Conservation (phyloP, 2,797 vertebrate species). For the Semotilus atromaculatus region DNA sequence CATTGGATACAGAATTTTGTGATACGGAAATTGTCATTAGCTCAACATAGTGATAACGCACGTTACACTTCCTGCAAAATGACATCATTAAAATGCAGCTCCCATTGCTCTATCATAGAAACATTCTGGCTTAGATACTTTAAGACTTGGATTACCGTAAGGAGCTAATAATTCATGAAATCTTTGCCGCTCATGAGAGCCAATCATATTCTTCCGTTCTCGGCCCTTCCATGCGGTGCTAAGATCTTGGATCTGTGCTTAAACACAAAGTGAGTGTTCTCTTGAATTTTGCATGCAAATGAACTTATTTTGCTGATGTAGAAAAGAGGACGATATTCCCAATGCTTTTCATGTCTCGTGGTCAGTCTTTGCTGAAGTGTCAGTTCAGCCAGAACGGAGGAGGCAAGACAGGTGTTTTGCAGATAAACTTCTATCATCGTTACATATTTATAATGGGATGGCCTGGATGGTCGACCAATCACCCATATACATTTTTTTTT, state of each 20-base stretch:
- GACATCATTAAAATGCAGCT: constrained; percentile 17
- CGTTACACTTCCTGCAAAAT: not conserved
- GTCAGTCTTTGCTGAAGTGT: constrained; percentile 30
- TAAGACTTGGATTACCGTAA: constrained; percentile 21
- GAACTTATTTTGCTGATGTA: constrained; percentile 50
- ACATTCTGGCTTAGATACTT: constrained; percentile 7
- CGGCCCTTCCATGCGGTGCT: constrained; percentile 31
- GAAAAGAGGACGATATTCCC: constrained; percentile 24
- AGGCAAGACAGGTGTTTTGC: not conserved
- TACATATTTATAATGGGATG: constrained; percentile 9
- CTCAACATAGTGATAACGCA: not conserved
- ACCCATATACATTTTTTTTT: not conserved
- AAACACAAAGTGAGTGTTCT: constrained; percentile 40
- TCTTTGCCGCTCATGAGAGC: constrained; percentile 26
- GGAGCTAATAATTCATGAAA: constrained; percentile 51
- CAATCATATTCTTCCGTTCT: constrained; percentile 37
- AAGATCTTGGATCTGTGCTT: constrained; percentile 21
- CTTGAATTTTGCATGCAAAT: constrained; percentile 50
- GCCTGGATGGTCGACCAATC: not conserved
- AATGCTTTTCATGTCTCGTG: not conserved
- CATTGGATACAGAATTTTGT: not conserved
- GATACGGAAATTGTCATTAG: not conserved
- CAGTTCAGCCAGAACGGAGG: not conserved
- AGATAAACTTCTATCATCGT: not conserved
- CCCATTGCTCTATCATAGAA: not conserved